phyloP scores from a whole-genome alignment of 2,888 invertebrate species.

The Scaptomyza flava region DNA sequence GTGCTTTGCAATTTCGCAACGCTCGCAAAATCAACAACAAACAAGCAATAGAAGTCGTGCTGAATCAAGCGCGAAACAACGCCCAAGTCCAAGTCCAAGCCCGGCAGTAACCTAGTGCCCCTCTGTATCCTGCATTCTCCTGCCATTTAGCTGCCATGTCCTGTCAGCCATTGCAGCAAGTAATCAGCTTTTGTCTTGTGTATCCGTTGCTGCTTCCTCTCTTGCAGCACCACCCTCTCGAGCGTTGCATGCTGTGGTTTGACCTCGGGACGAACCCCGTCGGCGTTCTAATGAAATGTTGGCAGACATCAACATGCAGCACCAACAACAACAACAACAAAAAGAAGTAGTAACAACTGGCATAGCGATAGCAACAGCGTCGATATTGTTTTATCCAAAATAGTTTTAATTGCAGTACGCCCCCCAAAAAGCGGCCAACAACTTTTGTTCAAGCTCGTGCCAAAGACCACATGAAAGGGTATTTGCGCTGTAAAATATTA shows the following conservation, averaged over 20 bases:
- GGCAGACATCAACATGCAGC: conserved; percentile 53
- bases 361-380: conserved; percentile 54
- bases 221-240: background rate
- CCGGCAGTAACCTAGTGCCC: conserved; percentile 6
- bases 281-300: conserved; percentile 76
- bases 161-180: conserved; percentile 70
- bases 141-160: conserved; percentile 41
- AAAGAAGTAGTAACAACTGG: conserved; percentile 13
- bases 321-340: conserved; percentile 11
- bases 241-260: conserved; percentile 61
- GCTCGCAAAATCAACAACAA: conserved; percentile 62
- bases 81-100: conserved; percentile 30
- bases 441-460: conserved; percentile 23
- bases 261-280: conserved; percentile 57
- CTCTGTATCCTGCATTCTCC: background rate
- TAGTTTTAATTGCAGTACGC: conserved; percentile 71
- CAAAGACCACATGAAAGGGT: background rate
- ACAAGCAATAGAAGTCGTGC: conserved; percentile 52
- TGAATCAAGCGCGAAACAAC: conserved; percentile 55
- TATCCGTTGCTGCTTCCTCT: conserved; percentile 2
- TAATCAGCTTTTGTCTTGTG: conserved; percentile 75
- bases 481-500: background rate
- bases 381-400: conserved; percentile 76
- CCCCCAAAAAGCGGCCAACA: conserved; percentile 30
- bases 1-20: conserved; percentile 65